Evolutionary conservation across 2,113 vertebrate genomes (phyloP).

Genomic region (Brachypodius melanocephalos): DNA sequence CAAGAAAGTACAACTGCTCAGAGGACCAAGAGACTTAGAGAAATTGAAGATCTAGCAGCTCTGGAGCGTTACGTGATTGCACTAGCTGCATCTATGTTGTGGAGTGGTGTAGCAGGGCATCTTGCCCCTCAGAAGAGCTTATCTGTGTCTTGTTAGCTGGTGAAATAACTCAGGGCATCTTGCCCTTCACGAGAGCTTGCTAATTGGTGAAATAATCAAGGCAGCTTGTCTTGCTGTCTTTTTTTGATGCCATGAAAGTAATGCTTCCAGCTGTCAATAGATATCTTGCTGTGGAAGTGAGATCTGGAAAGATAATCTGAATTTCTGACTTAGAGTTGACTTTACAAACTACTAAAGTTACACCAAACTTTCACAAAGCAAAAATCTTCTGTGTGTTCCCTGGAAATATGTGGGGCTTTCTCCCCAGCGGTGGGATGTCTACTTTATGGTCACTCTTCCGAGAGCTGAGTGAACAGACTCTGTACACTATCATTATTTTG

Average conservation of each 20-base stretch:
- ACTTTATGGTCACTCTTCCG: neutral
- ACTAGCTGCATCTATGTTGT: neutral
- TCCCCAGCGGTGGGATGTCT: neutral
- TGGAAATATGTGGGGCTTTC: neutral
- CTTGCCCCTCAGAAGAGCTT: neutral
- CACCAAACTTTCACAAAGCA: neutral
- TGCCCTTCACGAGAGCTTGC: neutral
- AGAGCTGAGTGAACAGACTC: neutral
- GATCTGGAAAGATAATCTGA: neutral
- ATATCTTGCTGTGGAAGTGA: neutral
- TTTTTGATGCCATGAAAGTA: neutral
- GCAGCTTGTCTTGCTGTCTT: neutral
- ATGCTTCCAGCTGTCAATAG: neutral
- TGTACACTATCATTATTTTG: rapidly evolving
- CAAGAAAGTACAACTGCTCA: neutral
- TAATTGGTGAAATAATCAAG: neutral
- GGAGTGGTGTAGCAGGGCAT: neutral
- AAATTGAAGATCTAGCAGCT: neutral
- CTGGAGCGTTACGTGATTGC: neutral
- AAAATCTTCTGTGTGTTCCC: neutral
- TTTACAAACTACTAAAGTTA: neutral
- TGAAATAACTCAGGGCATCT: neutral
- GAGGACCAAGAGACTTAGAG: neutral
- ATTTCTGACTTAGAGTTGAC: neutral
- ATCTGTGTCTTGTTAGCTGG: neutral